Conservation (phyloP, 2,888 invertebrate genomes). For the Metopia argyrocephala region DNA sequence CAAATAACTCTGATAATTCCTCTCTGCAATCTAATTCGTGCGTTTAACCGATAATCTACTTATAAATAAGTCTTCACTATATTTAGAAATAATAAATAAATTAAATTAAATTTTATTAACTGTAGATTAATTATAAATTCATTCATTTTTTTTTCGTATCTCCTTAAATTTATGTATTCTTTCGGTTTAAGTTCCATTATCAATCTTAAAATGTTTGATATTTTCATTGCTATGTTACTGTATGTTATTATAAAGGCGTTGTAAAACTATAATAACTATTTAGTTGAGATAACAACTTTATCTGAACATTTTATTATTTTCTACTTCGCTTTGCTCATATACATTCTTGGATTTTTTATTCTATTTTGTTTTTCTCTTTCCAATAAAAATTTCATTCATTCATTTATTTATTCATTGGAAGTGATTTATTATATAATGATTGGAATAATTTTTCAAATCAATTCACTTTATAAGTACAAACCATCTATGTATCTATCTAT, state of each 20-base stretch:
- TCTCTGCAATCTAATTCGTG: too few relatives aligned
- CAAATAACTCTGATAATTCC: too few relatives aligned
- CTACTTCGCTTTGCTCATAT: neutral
- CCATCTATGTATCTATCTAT: neutral
- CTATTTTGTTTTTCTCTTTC: conserved; percentile 19
- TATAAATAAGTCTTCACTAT: too few relatives aligned
- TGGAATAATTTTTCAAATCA: conserved; percentile 33
- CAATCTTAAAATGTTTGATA: neutral
- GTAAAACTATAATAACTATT: neutral
- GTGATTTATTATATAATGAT: conserved; percentile 49
- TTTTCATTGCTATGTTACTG: neutral
- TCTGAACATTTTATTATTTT: neutral
- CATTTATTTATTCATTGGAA: conserved; percentile 4
- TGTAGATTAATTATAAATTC: too few relatives aligned
- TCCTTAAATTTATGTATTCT: too few relatives aligned
- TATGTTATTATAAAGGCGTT: neutral
- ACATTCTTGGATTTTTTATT: neutral
- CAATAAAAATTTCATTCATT: conserved; percentile 30
- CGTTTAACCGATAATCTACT: too few relatives aligned
- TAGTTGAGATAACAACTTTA: neutral
- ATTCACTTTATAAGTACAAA: conserved; percentile 5
- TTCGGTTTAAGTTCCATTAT: too few relatives aligned
- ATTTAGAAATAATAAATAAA: too few relatives aligned
- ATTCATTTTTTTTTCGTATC: too few relatives aligned
- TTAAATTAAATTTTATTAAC: too few relatives aligned